These are phyloP conservation scores for Eupithecia dodoneata DNA, from an alignment of 2,888 invertebrate species.

Conservation along the genomic window DNA sequence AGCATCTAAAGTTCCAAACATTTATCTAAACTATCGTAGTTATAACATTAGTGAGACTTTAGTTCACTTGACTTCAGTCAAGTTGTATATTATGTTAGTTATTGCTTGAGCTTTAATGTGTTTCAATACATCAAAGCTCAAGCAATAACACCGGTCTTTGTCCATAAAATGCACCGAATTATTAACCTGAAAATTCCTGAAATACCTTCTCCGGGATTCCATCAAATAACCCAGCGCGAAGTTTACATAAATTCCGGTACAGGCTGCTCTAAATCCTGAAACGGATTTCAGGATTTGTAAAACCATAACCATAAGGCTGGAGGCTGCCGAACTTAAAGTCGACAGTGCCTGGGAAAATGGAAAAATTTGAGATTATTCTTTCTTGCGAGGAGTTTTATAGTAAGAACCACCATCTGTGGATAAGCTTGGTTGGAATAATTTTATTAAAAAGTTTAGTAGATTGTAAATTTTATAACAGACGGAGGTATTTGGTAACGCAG, in stretches of 20 bases:
- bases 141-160: background rate
- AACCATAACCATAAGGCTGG: slow-evolving; percentile 32
- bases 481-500: background rate
- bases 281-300: slow-evolving; percentile 36
- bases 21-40: too few relatives aligned
- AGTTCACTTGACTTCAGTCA: too few relatives aligned
- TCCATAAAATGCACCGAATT: slow-evolving; percentile 3
- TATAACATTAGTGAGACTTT: too few relatives aligned
- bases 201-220: slow-evolving; percentile 18
- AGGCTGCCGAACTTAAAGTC: slow-evolving; percentile 26
- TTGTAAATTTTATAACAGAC: background rate
- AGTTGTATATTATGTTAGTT: too few relatives aligned
- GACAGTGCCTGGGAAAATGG: slow-evolving; percentile 31
- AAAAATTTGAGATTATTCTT: slow-evolving; percentile 16
- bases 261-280: slow-evolving; percentile 21
- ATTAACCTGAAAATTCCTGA: slow-evolving; percentile 2
- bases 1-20: too few relatives aligned
- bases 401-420: slow-evolving; percentile 3
- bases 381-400: slow-evolving; percentile 2
- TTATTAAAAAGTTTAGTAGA: background rate
- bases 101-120: too few relatives aligned
- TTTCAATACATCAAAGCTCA: background rate
- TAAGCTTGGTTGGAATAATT: slow-evolving; percentile 3
- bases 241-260: slow-evolving; percentile 29
- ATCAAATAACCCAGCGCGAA: slow-evolving; percentile 27